Conservation (phyloP, 2,888 invertebrate genomes). For the Andrena praecox region DNA sequence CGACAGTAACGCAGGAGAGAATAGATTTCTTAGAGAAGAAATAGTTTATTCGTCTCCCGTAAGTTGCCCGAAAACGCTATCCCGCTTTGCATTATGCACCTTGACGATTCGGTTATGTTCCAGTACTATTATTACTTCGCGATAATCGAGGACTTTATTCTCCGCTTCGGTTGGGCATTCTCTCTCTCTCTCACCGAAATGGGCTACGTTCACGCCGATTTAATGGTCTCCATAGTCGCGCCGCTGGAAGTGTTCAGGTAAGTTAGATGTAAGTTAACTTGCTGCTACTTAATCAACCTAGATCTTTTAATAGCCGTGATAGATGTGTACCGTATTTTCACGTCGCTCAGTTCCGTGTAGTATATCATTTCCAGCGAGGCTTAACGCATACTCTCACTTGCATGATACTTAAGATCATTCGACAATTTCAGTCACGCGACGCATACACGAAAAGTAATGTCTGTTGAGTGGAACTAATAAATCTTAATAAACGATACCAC, state of each 20-base stretch:
- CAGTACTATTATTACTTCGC: slow-evolving; percentile 98
- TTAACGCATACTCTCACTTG: slow-evolving; percentile 40
- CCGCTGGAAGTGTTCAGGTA: slow-evolving; percentile 96
- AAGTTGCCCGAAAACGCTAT: slow-evolving; percentile 78
- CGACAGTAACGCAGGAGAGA: slow-evolving; percentile 95
- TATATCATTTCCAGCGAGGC: slow-evolving; percentile 30
- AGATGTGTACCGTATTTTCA: slow-evolving; percentile 16
- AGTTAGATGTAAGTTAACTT: slow-evolving; percentile 32
- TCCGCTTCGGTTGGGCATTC: slow-evolving; percentile 97
- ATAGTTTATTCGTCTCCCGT: slow-evolving; percentile 97
- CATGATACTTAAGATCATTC: slow-evolving; percentile 43
- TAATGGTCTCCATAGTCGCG: slow-evolving; percentile 93
- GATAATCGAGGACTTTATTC: slow-evolving; percentile 97
- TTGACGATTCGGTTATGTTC: slow-evolving; percentile 73
- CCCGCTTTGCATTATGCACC: background rate
- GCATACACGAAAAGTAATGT: slow-evolving; percentile 17
- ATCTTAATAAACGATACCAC: slow-evolving; percentile 30
- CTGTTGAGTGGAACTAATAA: slow-evolving; percentile 51
- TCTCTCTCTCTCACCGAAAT: slow-evolving; percentile 94
- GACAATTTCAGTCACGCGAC: slow-evolving; percentile 32
- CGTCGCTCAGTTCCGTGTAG: slow-evolving; percentile 10
- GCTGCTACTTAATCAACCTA: background rate
- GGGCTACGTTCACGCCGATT: slow-evolving; percentile 90
- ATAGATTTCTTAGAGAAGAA: slow-evolving; percentile 96
- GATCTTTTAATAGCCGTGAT: background rate